These are phyloP conservation scores for Magallana angulata DNA, from an alignment of 1,140 invertebrate genomes.

Conservation along the genomic window DNA sequence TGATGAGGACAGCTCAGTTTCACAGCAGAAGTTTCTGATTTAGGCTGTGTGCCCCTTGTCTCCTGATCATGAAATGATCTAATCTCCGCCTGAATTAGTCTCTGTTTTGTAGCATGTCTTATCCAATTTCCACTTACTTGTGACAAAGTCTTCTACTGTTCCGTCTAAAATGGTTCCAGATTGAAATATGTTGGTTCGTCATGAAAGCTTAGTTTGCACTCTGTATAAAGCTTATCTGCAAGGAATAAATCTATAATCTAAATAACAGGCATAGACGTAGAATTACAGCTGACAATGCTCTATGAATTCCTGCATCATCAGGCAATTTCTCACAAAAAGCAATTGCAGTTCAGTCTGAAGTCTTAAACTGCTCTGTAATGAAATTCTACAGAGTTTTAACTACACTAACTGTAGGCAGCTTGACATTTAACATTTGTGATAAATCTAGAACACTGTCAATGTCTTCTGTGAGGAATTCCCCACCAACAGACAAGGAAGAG, in stretches of 20 bases:
- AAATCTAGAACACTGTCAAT: not conserved
- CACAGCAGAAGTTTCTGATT: too few species aligned
- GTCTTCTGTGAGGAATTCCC: not conserved
- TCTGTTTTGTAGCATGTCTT: not conserved
- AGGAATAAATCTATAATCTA: not conserved
- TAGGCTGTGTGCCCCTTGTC: too few species aligned
- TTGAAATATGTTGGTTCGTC: too few species aligned
- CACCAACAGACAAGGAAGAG: not conserved
- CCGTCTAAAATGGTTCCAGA: not conserved
- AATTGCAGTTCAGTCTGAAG: not conserved
- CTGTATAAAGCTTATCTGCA: too few species aligned
- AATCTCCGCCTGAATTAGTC: not conserved
- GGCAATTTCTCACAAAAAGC: not conserved
- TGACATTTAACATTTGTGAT: too few species aligned
- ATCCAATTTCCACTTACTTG: slow-evolving; percentile 14
- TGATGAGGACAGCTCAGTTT: too few species aligned
- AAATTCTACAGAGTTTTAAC: not conserved
- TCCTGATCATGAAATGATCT: not conserved
- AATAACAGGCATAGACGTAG: not conserved
- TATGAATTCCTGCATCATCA: not conserved
- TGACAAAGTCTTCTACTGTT: not conserved
- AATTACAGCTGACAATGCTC: too few species aligned
- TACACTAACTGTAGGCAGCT: not conserved
- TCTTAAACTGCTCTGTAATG: not conserved
- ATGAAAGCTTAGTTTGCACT: too few species aligned